Evolutionary conservation across 1,140 invertebrate genomes (phyloP).

Genomic region (Diorhabda carinulata): DNA sequence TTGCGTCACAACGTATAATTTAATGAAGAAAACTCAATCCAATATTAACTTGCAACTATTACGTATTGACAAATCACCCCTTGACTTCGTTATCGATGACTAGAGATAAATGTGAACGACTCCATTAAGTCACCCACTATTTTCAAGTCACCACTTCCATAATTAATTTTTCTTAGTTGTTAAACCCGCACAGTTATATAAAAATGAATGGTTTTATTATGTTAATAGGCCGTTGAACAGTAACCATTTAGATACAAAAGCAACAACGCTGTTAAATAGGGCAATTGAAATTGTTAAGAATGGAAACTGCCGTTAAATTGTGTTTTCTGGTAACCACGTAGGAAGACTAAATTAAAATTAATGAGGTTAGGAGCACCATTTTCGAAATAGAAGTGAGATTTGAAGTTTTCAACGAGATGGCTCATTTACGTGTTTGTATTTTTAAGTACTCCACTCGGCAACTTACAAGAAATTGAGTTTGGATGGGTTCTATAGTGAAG

Average conservation of each 20-base stretch:
- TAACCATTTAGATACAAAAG: not conserved
- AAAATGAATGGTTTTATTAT: slow-evolving; percentile 1
- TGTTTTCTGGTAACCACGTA: not conserved
- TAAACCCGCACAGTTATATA: not conserved
- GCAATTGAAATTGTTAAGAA: not conserved
- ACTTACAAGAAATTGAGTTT: too few species aligned
- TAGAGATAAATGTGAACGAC: slow-evolving; percentile 1
- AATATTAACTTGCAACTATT: too few species aligned
- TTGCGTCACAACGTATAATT: too few species aligned
- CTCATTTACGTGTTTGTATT: too few species aligned
- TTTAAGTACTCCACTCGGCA: too few species aligned
- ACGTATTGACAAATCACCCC: not conserved
- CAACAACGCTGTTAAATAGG: not conserved
- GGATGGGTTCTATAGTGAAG: too few species aligned
- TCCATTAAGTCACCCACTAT: not conserved
- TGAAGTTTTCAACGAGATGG: too few species aligned
- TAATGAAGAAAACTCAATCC: too few species aligned
- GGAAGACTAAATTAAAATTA: too few species aligned
- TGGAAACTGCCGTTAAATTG: not conserved
- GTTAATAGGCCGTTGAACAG: not conserved
- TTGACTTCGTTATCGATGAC: not conserved
- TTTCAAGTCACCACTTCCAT: not conserved
- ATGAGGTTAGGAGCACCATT: too few species aligned
- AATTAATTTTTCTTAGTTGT: slow-evolving; percentile 1
- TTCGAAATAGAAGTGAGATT: too few species aligned